A percentile compares a stretch with the other conserved stretches of the same genome.
Conservation (phyloP, 2,888 invertebrate species). For the Eupithecia tripunctaria region DNA sequence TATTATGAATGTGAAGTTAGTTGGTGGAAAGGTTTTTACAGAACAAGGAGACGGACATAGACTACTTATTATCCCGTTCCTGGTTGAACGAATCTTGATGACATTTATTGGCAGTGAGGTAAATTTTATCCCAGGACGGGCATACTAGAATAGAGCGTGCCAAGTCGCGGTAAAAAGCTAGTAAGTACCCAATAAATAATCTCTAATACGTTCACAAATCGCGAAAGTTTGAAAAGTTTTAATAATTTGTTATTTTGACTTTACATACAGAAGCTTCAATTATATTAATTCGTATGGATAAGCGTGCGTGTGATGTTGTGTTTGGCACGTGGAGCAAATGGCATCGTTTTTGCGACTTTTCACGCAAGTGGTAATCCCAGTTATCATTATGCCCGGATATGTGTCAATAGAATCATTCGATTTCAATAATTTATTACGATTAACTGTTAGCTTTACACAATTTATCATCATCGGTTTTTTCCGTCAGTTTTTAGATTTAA, state of each 20-base stretch:
- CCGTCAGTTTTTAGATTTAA: no score
- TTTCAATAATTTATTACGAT: background rate
- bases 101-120: no score
- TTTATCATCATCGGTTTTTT: background rate
- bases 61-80: no score
- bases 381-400: conserved; percentile 10
- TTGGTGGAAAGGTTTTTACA: no score
- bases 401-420: conserved; percentile 13
- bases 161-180: no score
- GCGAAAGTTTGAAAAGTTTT: background rate
- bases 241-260: background rate
- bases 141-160: no score
- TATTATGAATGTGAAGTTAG: no score
- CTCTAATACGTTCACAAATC: no score
- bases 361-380: conserved; percentile 16
- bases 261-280: background rate
- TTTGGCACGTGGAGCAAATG: conserved; percentile 18
- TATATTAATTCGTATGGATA: conserved; percentile 12
- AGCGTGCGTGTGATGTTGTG: conserved; percentile 23
- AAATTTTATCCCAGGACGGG: no score
- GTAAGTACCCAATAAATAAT: no score
- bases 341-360: conserved; percentile 23
- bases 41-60: no score
- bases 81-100: no score
- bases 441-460: background rate